phyloP scores from a whole-genome alignment of 2,797 vertebrate species.

The Synaphobranchus kaupii region DNA sequence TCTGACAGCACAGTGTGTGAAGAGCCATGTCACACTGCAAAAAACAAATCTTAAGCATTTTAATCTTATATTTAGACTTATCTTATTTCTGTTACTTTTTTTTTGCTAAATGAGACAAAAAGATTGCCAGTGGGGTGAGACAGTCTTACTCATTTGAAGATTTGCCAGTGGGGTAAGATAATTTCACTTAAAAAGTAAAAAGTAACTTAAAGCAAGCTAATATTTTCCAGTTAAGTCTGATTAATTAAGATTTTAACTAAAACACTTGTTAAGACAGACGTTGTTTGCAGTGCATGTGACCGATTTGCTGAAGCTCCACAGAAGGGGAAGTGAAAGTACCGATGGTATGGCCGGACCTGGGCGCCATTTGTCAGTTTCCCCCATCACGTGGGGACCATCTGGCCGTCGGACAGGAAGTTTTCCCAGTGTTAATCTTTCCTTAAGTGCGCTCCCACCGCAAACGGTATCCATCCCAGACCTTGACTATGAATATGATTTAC shows the following conservation, averaged over 20 bases:
- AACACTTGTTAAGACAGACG: no score
- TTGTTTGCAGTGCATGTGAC: neutral
- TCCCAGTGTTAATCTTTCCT: conserved; percentile 14
- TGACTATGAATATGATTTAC: conserved; percentile 29
- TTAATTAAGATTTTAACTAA: no score
- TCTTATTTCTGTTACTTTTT: no score
- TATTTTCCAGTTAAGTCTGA: no score
- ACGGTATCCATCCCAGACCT: conserved; percentile 27
- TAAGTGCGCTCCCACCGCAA: conserved; percentile 14
- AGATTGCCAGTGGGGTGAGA: no score
- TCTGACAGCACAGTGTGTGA: neutral
- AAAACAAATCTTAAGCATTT: no score
- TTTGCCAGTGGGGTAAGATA: no score
- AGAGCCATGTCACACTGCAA: neutral
- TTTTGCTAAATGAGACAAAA: no score
- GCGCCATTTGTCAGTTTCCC: conserved; percentile 21
- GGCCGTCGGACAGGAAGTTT: conserved; percentile 8
- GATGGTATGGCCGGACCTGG: neutral
- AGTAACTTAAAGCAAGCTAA: no score
- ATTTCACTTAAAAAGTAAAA: no score
- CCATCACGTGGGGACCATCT: conserved; percentile 32
- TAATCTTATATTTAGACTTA: no score
- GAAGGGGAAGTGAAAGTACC: conserved; percentile 22
- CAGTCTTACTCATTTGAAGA: no score
- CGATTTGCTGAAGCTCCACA: neutral